Percentiles rank a stretch among this genome's conserved stretches.
These are phyloP conservation scores for Hydropsyche betteni DNA, from an alignment of 2,888 invertebrate genomes.

Conservation along the genomic window DNA sequence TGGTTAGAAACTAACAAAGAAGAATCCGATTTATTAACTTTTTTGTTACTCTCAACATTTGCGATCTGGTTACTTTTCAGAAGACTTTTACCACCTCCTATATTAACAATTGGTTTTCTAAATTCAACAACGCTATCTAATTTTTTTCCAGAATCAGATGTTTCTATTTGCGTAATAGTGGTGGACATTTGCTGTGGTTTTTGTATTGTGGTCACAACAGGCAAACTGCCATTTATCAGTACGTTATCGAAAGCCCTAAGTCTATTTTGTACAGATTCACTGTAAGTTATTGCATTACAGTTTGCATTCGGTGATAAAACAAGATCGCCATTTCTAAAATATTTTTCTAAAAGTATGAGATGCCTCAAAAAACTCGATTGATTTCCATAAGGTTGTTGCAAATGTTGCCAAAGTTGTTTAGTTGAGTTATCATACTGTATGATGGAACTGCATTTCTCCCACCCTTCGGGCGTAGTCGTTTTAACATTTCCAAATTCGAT, in stretches of 20 bases:
- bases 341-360: constrained; percentile 82
- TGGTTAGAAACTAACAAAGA: constrained; percentile 53
- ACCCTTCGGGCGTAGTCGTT: constrained; percentile 81
- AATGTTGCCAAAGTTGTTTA: constrained; percentile 79
- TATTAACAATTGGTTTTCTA: constrained; percentile 59
- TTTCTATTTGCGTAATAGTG: background rate
- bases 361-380: constrained; percentile 87
- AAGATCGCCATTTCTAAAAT: constrained; percentile 82
- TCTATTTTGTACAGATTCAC: constrained; percentile 81
- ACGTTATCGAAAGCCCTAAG: constrained; percentile 79
- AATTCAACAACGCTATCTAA: constrained; percentile 60
- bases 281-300: constrained; percentile 78
- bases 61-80: constrained; percentile 59
- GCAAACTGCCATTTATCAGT: constrained; percentile 54
- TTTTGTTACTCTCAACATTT: constrained; percentile 25
- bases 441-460: constrained; percentile 82
- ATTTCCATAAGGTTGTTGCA: constrained; percentile 87
- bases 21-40: constrained; percentile 31
- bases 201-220: background rate
- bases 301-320: constrained; percentile 77
- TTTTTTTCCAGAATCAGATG: constrained; percentile 53
- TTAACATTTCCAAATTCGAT: constrained; percentile 77
- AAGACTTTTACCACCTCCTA: constrained; percentile 59
- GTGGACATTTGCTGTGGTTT: background rate
- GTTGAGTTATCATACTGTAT: constrained; percentile 87